Percentiles rank a stretch among this genome's conserved stretches.
Evolutionary conservation across 2,888 invertebrate species (phyloP).

Genomic region (Oscheius onirici): DNA sequence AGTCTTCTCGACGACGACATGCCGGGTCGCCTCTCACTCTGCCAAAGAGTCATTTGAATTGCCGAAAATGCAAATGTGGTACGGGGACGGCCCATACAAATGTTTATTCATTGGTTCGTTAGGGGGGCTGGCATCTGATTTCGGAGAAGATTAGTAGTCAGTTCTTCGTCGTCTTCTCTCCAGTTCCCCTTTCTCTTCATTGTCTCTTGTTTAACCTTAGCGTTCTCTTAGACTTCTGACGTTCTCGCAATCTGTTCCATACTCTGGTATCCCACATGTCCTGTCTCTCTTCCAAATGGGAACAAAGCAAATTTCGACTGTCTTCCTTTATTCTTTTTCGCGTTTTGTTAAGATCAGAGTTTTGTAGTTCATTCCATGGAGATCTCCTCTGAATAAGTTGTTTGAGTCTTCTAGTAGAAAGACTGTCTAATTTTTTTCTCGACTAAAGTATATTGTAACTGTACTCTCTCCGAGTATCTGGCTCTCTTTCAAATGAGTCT

Average conservation of each 20-base stretch:
- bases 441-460: too few relatives aligned
- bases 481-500: too few relatives aligned
- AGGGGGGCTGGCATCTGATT: slow-evolving; percentile 32
- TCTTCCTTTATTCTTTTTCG: not conserved
- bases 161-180: not conserved
- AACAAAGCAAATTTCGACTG: too few relatives aligned
- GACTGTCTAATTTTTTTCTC: too few relatives aligned
- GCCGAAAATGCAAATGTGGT: slow-evolving; percentile 30
- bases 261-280: too few relatives aligned
- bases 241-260: too few relatives aligned
- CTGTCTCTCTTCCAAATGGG: not conserved
- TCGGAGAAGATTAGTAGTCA: slow-evolving; percentile 21
- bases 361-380: too few relatives aligned
- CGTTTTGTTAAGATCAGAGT: too few relatives aligned
- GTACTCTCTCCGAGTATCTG: too few relatives aligned
- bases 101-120: slow-evolving; percentile 35
- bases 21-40: not conserved
- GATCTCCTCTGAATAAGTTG: too few relatives aligned
- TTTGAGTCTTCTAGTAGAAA: too few relatives aligned
- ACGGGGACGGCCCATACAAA: slow-evolving; percentile 28
- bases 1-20: not conserved
- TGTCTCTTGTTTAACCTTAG: not conserved
- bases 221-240: too few relatives aligned
- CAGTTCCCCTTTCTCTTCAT: slow-evolving; percentile 13
- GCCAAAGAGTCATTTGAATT: slow-evolving; percentile 23